These are phyloP conservation scores for Salvator merianae DNA, from an alignment of 2,113 vertebrate genomes.

Conservation along the genomic window DNA sequence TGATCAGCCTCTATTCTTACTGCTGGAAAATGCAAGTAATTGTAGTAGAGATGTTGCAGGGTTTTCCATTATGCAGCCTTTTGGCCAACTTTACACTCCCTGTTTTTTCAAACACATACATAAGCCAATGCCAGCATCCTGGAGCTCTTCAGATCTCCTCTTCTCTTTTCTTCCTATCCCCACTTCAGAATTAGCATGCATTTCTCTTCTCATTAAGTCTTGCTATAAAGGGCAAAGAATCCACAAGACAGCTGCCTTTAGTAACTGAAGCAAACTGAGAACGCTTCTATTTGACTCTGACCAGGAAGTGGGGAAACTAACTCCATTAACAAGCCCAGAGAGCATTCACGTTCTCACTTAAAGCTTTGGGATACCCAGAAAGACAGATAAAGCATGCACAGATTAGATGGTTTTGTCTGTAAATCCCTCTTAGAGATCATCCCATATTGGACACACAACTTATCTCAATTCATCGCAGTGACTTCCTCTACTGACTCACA, in stretches of 20 bases:
- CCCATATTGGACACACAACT: not conserved
- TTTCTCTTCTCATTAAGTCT: rapidly evolving
- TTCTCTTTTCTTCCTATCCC: rapidly evolving
- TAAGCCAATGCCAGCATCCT: too few species aligned
- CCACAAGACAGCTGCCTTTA: not conserved
- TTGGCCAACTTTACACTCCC: too few species aligned
- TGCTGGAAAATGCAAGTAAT: too few species aligned
- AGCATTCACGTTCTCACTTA: not conserved
- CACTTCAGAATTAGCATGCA: rapidly evolving
- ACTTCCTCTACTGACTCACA: rapidly evolving
- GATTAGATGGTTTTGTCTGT: not conserved
- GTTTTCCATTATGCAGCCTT: too few species aligned
- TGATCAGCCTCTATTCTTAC: too few species aligned
- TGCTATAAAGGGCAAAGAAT: not conserved
- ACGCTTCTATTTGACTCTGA: rapidly evolving
- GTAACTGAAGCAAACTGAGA: not conserved
- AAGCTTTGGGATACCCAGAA: conserved; percentile 9
- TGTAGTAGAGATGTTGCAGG: too few species aligned
- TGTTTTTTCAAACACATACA: too few species aligned
- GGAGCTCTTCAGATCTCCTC: too few species aligned
- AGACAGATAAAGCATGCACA: not conserved
- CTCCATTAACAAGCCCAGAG: not conserved
- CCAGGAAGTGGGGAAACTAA: not conserved
- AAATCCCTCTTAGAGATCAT: conserved; percentile 30
- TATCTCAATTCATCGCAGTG: not conserved